Evolutionary conservation across 1,140 invertebrate genomes (phyloP).

Genomic region (Caerostris extrusa): DNA sequence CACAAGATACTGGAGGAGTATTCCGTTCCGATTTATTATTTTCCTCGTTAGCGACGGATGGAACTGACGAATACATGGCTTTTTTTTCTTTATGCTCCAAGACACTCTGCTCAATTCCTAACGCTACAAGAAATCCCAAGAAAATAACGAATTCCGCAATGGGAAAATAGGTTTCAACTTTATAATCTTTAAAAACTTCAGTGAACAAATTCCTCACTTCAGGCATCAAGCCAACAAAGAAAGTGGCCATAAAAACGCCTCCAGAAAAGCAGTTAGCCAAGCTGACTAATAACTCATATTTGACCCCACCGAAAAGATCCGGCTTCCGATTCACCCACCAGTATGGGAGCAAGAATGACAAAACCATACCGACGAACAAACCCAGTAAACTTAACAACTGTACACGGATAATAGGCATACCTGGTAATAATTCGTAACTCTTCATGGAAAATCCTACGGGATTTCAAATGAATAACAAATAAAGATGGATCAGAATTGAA

Average conservation of each 20-base stretch:
- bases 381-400: slow-evolving; percentile 48
- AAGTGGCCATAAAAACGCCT: slow-evolving; percentile 91
- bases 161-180: slow-evolving; percentile 82
- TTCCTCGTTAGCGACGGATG: neutral
- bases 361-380: slow-evolving; percentile 65
- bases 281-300: slow-evolving; percentile 61
- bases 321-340: slow-evolving; percentile 65
- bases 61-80: slow-evolving; percentile 57
- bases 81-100: slow-evolving; percentile 72
- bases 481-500: too few species aligned
- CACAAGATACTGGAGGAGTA: slow-evolving; percentile 26
- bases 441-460: too few species aligned
- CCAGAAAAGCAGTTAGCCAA: slow-evolving; percentile 87
- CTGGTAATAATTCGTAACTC: too few species aligned
- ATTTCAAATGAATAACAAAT: too few species aligned
- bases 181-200: slow-evolving; percentile 67
- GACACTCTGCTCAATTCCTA: slow-evolving; percentile 89
- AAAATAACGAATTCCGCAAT: slow-evolving; percentile 88
- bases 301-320: slow-evolving; percentile 12
- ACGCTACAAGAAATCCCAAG: slow-evolving; percentile 91
- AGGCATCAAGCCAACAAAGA: slow-evolving; percentile 90
- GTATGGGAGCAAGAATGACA: slow-evolving; percentile 67
- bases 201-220: slow-evolving; percentile 86
- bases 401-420: slow-evolving; percentile 67
- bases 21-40: neutral